phyloP scores from a whole-genome alignment of 2,797 vertebrate genomes.

The Hippopotamyrus pictus region DNA sequence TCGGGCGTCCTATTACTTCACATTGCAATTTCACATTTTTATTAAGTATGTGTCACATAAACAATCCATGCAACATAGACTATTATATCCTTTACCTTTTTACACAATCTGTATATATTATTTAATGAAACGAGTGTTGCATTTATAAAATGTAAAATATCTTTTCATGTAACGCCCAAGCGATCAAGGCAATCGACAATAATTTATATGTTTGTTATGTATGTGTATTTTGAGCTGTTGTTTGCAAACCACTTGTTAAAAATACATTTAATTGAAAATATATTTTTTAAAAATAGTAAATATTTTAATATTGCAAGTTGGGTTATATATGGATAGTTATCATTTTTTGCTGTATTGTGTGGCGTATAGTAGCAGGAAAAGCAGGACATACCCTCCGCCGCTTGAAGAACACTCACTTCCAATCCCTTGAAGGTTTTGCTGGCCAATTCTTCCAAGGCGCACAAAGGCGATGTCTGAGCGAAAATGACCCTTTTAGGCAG shows the following conservation, averaged over 20 bases:
- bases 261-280: background rate
- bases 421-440: conserved; percentile 88
- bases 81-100: background rate
- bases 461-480: conserved; percentile 78
- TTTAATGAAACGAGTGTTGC: background rate
- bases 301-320: background rate
- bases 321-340: background rate
- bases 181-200: background rate
- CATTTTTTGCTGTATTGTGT: background rate
- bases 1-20: background rate
- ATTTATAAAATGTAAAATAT: background rate
- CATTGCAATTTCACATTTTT: background rate
- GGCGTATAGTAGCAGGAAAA: background rate
- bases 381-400: conserved; percentile 71
- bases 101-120: background rate
- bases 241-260: background rate
- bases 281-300: background rate
- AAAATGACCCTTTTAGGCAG: conserved; percentile 71
- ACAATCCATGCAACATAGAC: background rate
- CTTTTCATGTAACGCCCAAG: background rate
- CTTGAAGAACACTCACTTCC: conserved; percentile 84
- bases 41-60: background rate
- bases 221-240: background rate
- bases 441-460: conserved; percentile 80
- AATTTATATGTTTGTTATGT: background rate